Conservation (phyloP, 2,113 vertebrate species). For the Odocoileus virginianus region DNA sequence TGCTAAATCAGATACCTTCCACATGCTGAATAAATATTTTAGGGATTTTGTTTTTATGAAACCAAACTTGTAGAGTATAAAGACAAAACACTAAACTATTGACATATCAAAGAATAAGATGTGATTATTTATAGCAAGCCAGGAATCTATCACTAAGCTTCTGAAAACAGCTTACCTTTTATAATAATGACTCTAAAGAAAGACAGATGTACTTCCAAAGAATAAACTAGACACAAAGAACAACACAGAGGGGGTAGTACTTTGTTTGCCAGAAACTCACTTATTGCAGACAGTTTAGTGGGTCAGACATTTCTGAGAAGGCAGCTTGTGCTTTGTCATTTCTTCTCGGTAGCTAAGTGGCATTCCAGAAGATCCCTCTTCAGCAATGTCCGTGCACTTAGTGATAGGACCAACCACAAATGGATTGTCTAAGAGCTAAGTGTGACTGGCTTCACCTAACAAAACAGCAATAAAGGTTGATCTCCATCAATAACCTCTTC, state of each 20-base stretch:
- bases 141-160: not conserved
- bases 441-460: slow-evolving; percentile 21
- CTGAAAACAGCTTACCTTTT: not conserved
- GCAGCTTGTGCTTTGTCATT: slow-evolving; percentile 41
- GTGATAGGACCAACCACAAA: slow-evolving; percentile 42
- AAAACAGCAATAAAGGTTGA: not conserved
- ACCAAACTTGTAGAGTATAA: not conserved
- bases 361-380: slow-evolving; percentile 45
- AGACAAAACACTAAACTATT: slow-evolving; percentile 4
- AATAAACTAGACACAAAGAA: not conserved
- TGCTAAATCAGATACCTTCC: not conserved
- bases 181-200: slow-evolving; percentile 24
- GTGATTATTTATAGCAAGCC: not conserved
- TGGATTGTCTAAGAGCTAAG: slow-evolving; percentile 51
- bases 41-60: not conserved
- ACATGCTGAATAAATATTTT: slow-evolving; percentile 3
- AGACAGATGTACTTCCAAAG: slow-evolving; percentile 11
- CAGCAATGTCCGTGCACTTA: slow-evolving; percentile 33
- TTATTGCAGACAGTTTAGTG: slow-evolving; percentile 28
- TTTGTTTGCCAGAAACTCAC: slow-evolving; percentile 50
- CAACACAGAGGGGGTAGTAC: not conserved
- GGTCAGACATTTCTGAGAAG: slow-evolving; percentile 62
- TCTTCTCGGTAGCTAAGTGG: slow-evolving; percentile 47
- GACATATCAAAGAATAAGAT: not conserved
- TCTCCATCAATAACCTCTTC: slow-evolving; percentile 1